Evolutionary conservation across 92 coral and sea anemone genomes (phyloP).

Genomic region (Phenganax marumi): DNA sequence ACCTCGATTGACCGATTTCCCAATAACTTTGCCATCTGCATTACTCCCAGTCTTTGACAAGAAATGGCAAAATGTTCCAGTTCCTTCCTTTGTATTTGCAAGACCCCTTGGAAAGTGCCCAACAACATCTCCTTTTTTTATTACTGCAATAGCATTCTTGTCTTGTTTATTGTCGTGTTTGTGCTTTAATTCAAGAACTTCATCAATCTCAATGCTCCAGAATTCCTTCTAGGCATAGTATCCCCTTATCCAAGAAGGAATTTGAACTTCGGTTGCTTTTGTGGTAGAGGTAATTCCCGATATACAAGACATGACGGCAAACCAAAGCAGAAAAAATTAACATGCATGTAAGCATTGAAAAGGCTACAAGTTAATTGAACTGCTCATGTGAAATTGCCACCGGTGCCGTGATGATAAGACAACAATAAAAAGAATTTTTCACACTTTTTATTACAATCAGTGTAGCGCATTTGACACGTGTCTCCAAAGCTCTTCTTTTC

Average conservation of each 20-base stretch:
- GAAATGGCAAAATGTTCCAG: constrained; percentile 53
- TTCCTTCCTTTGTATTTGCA: too few relatives aligned
- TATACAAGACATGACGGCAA: background rate
- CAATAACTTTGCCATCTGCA: constrained; percentile 45
- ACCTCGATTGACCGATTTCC: constrained; percentile 51
- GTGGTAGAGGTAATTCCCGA: background rate
- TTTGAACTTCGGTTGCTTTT: constrained; percentile 33
- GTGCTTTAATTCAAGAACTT: constrained; percentile 48
- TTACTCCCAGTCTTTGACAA: constrained; percentile 39
- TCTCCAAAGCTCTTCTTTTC: background rate
- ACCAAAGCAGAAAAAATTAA: background rate
- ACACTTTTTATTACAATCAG: background rate
- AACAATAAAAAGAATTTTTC: background rate
- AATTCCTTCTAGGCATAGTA: constrained; percentile 55
- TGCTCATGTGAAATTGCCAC: too few relatives aligned
- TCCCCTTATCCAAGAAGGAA: constrained; percentile 49
- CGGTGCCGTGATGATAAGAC: background rate
- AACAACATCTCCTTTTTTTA: constrained; percentile 39
- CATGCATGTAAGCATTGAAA: background rate
- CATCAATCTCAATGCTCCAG: constrained; percentile 47
- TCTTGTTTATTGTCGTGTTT: constrained; percentile 47
- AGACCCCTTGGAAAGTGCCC: constrained; percentile 53
- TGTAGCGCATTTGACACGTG: background rate
- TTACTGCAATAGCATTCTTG: constrained; percentile 51
- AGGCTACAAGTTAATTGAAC: too few relatives aligned